phyloP scores from a whole-genome alignment of 2,888 invertebrate species.

The Patella depressa region DNA sequence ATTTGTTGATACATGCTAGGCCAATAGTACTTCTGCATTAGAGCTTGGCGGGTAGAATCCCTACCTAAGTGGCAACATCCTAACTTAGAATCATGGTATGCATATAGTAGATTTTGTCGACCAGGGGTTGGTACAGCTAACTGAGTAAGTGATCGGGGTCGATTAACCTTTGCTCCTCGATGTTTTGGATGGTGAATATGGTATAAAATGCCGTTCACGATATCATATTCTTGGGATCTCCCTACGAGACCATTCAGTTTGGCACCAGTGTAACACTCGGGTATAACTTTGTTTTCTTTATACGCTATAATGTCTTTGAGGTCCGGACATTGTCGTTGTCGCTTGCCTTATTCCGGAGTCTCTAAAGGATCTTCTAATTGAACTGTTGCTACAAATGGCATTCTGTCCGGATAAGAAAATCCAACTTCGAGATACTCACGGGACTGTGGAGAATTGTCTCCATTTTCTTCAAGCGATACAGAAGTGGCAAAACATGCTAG shows the following conservation, averaged over 20 bases:
- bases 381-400: too few species aligned
- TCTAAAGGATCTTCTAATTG: too few species aligned
- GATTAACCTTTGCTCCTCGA: neutral
- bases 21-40: conserved; percentile 22
- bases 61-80: conserved; percentile 12
- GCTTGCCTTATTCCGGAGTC: too few species aligned
- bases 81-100: neutral
- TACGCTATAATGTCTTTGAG: too few species aligned
- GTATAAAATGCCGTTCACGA: neutral
- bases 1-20: conserved; percentile 19
- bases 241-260: neutral
- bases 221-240: neutral
- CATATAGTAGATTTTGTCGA: neutral
- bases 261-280: neutral
- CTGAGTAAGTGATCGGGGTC: neutral
- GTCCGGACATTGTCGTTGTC: too few species aligned
- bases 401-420: too few species aligned
- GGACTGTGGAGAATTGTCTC: too few species aligned
- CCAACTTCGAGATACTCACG: too few species aligned
- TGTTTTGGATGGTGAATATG: neutral
- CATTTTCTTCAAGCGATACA: too few species aligned
- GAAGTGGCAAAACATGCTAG: too few species aligned
- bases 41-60: conserved; percentile 15
- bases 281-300: neutral
- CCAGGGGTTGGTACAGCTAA: neutral